Evolutionary conservation across 53 echinoderm and acorn worm genomes (phyloP).

Genomic region (Temnopleurus reevesii): DNA sequence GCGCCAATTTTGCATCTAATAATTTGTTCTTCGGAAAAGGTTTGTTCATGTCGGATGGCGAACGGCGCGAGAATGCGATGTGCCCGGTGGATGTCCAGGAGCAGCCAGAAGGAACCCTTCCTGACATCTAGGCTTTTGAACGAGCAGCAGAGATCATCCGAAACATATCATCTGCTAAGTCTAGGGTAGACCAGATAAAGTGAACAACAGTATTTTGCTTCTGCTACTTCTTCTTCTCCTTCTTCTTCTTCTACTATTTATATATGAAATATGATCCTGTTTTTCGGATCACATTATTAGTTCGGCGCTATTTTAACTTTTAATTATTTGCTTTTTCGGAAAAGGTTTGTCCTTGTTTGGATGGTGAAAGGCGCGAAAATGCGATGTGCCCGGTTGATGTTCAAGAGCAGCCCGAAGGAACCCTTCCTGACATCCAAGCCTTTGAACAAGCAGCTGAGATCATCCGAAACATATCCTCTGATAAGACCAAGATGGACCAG

Average conservation of each 20-base stretch:
- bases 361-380: slow-evolving; percentile 69
- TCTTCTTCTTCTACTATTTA: too few relatives aligned
- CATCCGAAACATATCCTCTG: slow-evolving; percentile 60
- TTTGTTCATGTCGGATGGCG: too few relatives aligned
- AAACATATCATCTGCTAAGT: not conserved
- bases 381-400: slow-evolving; percentile 85
- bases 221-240: too few relatives aligned
- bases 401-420: slow-evolving; percentile 62
- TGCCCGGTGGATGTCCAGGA: slow-evolving; percentile 75
- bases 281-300: too few relatives aligned
- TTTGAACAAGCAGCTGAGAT: slow-evolving; percentile 69
- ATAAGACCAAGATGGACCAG: not conserved
- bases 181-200: not conserved
- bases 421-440: slow-evolving; percentile 81
- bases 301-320: too few relatives aligned
- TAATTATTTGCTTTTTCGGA: too few relatives aligned
- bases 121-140: slow-evolving; percentile 69
- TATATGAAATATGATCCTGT: too few relatives aligned
- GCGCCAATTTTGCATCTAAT: too few relatives aligned
- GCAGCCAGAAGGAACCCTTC: slow-evolving; percentile 72
- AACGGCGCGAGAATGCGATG: slow-evolving; percentile 68
- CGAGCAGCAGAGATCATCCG: not conserved
- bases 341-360: slow-evolving; percentile 72
- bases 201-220: not conserved
- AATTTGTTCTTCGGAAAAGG: too few relatives aligned